Base-by-base conservation (phyloP, 2,888 invertebrate genomes). In the Cepaea hortensis region DNA sequence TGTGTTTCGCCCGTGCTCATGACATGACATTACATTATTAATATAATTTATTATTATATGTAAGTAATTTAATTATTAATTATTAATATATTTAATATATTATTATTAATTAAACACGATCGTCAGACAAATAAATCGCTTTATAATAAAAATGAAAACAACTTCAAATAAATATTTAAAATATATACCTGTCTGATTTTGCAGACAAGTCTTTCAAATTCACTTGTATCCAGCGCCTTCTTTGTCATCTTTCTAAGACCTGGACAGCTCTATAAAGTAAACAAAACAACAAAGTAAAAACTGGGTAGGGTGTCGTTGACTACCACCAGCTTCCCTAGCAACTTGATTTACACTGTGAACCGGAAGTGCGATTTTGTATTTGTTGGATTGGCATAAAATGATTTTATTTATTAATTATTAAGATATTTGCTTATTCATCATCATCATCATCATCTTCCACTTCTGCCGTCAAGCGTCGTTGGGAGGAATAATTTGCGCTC, bases 101-200 rank as follows among this genome's bases (percentile, higher is more conserved):
- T n/a, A n/a, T n/a, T n/a, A n/a, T n/a, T n/a, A n/a, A n/a, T 35
- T 35, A 35, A 35, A 35, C 35, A 35, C 35, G 35, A 35, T 35
- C 35, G 35, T 1, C 35, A 35, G 35, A 0, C 35, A 35, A 35
- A 35, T 35, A 0, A 35, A 0, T 35, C 35, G 1, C 35, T 35
- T 35, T 35, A 35, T 35, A 35, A 35, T 35, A 35, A 35, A 35
- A 35, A 35, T 35, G 35, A 35, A 35, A 35, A 1, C 35, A 35
- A 35, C 35, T 35, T 35, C 35, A 35, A 35, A 35, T 35, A 35
- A 35, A 35, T 55, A 11, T 81, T 55, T 86, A 92, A 35, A 35
- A 35, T 55, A 11, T 81, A 61, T 86, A 92, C 93, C 91, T 93
- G 93, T 87, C 92, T 90, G 65, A 93, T 91, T 76, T 84, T 88